Evolutionary conservation across 2,888 invertebrate genomes (phyloP).

Genomic region (Pediacus dermestoides): DNA sequence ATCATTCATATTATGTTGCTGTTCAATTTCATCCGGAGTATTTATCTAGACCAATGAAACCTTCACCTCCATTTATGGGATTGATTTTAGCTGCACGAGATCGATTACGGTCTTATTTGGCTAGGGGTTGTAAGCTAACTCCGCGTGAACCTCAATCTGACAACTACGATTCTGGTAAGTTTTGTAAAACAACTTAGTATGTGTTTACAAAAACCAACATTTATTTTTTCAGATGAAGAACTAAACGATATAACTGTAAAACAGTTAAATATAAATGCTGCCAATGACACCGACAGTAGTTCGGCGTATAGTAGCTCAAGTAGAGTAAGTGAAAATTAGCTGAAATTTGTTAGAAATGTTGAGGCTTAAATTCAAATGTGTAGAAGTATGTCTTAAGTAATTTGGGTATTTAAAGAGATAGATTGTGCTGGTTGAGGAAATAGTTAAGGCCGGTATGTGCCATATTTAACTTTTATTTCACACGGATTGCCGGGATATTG

Average conservation of each 20-base stretch:
- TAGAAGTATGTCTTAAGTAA: too few relatives aligned
- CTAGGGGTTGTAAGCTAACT: slow-evolving; percentile 70
- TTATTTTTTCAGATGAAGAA: slow-evolving; percentile 34
- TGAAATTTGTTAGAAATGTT: too few relatives aligned
- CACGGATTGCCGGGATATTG: too few relatives aligned
- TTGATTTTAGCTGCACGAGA: slow-evolving; percentile 86
- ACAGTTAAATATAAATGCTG: slow-evolving; percentile 25
- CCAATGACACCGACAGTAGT: slow-evolving; percentile 41
- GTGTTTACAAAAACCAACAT: not conserved
- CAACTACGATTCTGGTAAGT: slow-evolving; percentile 66
- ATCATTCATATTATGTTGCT: slow-evolving; percentile 89
- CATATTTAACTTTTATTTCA: too few relatives aligned
- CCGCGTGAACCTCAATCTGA: slow-evolving; percentile 69
- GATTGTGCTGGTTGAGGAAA: too few relatives aligned
- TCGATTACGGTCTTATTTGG: slow-evolving; percentile 69
- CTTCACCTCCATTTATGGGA: slow-evolving; percentile 95
- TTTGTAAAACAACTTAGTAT: too few relatives aligned
- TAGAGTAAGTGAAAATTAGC: too few relatives aligned
- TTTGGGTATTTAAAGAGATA: too few relatives aligned
- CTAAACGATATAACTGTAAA: slow-evolving; percentile 29
- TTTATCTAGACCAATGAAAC: slow-evolving; percentile 82
- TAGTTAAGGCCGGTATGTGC: too few relatives aligned
- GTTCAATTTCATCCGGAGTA: slow-evolving; percentile 99
- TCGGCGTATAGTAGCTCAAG: slow-evolving; percentile 44
- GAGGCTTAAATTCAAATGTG: too few relatives aligned